A percentile compares a stretch with the other conserved stretches of the same genome.
phyloP scores from a whole-genome alignment of 2,797 vertebrate genomes.

The Lophotriccus pileatus region DNA sequence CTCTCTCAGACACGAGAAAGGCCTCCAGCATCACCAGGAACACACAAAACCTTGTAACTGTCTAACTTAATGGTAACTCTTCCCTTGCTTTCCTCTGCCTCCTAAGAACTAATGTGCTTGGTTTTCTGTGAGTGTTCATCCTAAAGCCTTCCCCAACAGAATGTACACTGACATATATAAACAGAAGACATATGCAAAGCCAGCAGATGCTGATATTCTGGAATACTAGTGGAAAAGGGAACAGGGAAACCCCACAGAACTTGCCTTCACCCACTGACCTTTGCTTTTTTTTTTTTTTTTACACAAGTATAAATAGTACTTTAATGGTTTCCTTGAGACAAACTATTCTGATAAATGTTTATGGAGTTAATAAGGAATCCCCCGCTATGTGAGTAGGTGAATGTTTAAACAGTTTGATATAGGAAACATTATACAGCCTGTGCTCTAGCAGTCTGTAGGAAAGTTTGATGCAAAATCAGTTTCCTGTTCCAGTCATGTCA shows the following conservation, averaged over 20 bases:
- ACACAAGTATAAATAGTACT: neutral
- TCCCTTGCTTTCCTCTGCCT: neutral
- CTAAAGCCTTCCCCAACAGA: neutral
- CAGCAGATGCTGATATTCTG: neutral
- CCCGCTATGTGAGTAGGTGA: neutral
- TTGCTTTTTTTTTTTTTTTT: neutral
- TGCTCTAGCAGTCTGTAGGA: neutral
- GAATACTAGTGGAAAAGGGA: neutral
- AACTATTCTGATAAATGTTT: slow-evolving; percentile 34
- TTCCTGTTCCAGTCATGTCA: neutral
- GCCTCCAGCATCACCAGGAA: neutral
- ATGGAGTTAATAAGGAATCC: neutral
- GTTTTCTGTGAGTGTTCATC: neutral
- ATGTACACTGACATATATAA: neutral
- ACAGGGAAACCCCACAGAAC: neutral
- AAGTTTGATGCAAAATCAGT: slow-evolving; percentile 9
- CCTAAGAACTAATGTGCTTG: neutral
- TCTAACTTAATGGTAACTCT: neutral
- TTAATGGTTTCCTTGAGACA: slow-evolving; percentile 10
- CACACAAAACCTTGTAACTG: fast-evolving
- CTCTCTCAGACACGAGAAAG: neutral
- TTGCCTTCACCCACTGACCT: neutral
- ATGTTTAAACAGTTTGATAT: slow-evolving; percentile 1
- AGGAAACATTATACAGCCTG: neutral
- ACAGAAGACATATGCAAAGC: neutral